These are phyloP conservation scores for Zaprionus lineosus DNA, from an alignment of 2,888 invertebrate species.

Conservation along the genomic window DNA sequence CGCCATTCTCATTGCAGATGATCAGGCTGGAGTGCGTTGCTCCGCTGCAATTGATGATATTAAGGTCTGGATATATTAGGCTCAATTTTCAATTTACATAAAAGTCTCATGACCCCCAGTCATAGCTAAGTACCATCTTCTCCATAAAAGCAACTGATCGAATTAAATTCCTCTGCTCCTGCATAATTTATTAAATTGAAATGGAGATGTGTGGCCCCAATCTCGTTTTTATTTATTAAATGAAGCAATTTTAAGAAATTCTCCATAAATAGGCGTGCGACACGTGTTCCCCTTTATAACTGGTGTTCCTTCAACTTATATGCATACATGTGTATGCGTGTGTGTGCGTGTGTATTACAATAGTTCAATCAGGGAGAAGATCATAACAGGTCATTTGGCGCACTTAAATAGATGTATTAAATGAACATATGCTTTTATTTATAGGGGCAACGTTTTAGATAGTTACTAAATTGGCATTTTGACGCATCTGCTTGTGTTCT, in stretches of 20 bases:
- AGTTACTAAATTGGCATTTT: too few species aligned
- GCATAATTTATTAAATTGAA: conserved; percentile 44
- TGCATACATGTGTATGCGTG: too few species aligned
- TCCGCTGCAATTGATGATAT: too few species aligned
- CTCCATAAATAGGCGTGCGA: too few species aligned
- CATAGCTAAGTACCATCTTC: not conserved
- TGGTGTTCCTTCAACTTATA: too few species aligned
- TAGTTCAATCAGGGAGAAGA: too few species aligned
- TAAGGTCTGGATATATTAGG: conserved; percentile 9
- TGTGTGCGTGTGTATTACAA: too few species aligned
- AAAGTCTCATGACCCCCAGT: conserved; percentile 15
- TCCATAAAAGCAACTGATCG: conserved; percentile 26
- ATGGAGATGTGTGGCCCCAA: not conserved
- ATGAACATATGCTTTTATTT: not conserved
- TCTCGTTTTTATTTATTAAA: conserved; percentile 24
- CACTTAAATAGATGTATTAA: too few species aligned
- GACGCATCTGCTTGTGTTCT: too few species aligned
- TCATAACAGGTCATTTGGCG: too few species aligned
- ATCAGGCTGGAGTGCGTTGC: conserved; percentile 92
- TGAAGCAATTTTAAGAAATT: conserved; percentile 18
- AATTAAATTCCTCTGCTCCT: conserved; percentile 15
- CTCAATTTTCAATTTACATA: conserved; percentile 8
- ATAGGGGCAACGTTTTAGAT: too few species aligned
- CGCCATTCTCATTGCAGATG: conserved; percentile 89
- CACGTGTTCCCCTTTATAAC: too few species aligned